Evolutionary conservation across 2,888 invertebrate species (phyloP).

Genomic region (Dasypolia templi): DNA sequence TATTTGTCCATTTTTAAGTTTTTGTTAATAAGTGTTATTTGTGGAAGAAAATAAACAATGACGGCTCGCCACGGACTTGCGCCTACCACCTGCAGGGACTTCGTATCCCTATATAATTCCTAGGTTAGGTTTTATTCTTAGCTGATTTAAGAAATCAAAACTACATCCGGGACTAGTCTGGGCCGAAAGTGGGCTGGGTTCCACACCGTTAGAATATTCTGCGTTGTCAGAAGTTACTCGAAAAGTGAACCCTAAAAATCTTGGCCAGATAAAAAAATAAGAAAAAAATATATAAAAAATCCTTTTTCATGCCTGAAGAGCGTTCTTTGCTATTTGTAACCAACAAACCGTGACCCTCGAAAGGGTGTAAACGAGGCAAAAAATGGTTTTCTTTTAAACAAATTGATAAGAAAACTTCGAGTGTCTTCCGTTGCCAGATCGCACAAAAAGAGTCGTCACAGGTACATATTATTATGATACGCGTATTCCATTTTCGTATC

Average conservation of each 20-base stretch:
- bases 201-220: not conserved
- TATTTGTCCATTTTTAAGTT: too few species aligned
- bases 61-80: too few species aligned
- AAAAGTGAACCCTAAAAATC: not conserved
- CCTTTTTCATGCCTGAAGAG: conserved; percentile 4
- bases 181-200: too few species aligned
- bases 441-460: not conserved
- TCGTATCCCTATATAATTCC: too few species aligned
- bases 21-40: too few species aligned
- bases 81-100: too few species aligned
- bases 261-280: not conserved
- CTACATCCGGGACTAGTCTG: too few species aligned
- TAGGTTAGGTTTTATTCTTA: too few species aligned
- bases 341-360: not conserved
- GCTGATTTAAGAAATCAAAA: too few species aligned
- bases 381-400: not conserved
- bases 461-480: not conserved
- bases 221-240: not conserved
- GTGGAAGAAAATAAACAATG: too few species aligned
- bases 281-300: not conserved
- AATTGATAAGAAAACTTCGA: not conserved
- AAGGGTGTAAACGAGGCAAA: not conserved
- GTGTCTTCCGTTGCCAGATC: not conserved
- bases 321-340: not conserved
- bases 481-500: not conserved